Base-by-base conservation (phyloP, 2,797 vertebrate genomes). In the Eidolon dupreanum region DNA sequence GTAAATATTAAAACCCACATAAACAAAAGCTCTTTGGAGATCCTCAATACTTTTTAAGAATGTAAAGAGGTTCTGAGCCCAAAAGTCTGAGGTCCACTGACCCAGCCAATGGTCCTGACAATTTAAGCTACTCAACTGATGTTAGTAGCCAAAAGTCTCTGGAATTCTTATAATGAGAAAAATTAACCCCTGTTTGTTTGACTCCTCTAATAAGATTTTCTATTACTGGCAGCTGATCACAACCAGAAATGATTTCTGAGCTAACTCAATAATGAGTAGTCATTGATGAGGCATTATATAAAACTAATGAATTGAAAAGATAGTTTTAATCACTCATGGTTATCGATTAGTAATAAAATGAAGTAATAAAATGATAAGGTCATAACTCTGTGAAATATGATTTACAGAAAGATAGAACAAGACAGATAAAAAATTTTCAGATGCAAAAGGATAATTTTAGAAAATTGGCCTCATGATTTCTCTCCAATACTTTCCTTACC, bases 281-380 rank as follows among this genome's bases (percentile, higher is more conserved):
- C 79, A 86, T 36, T 65, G 13, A 38, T 33, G 68, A 95, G 53
- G 41, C 66, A 85, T 51, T 82, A 85, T 88, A 85, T 84, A 81
- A 93, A 92, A 84, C 12, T 33, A 19, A 70, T 84, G 53, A 91
- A 59, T 53, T 89, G 66, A 81, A 79, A 96, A 41, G 55, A 66
- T 63, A 92, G 28, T 78, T 87, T 88, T 88, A 81, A 88, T 88
- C 17, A 68, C 53, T 82, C 3, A 1, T 31, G 41, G 41, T 82
- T 94, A 89, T 36, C 68, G 31, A 92, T 13, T 53, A 68, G 36
- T 66, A 82, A 88, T 95, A 82, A 96, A 84, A 61, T 65, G 49
- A 93, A 38, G 31, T 78, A 43, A 68, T 83, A 84, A 85, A 81
- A 81, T 43, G 55, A 77, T 31, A 93, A 93, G 43, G n/a, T 85